phyloP scores from a whole-genome alignment of 2,113 vertebrate species.

The Bucco capensis region DNA sequence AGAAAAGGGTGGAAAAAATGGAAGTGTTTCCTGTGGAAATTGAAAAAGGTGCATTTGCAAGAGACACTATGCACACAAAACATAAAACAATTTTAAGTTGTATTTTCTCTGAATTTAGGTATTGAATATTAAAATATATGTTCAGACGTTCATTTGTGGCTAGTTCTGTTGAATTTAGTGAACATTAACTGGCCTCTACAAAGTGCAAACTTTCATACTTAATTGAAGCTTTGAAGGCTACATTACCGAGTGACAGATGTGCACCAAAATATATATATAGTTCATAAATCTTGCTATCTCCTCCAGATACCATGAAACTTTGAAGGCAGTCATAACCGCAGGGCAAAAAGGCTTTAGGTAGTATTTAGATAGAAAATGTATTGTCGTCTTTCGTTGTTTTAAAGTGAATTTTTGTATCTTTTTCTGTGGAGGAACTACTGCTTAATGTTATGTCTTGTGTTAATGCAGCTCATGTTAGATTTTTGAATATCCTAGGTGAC shows the following conservation, averaged over 20 bases:
- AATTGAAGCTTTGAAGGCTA: not conserved
- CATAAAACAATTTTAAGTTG: not conserved
- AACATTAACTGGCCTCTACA: not conserved
- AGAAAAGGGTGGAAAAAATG: constrained; percentile 95
- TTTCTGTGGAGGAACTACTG: not conserved
- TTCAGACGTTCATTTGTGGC: not conserved
- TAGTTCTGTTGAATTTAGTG: not conserved
- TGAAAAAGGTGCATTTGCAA: constrained; percentile 80
- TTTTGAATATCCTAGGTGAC: constrained; percentile 74
- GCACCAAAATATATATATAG: not conserved
- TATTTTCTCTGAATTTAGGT: not conserved
- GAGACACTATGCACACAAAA: not conserved
- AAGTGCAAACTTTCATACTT: not conserved
- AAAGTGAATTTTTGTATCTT: not conserved
- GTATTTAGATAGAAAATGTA: not conserved
- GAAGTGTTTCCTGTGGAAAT: constrained; percentile 92
- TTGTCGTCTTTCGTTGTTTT: not conserved
- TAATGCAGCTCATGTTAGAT: not conserved
- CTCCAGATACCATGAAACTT: not conserved
- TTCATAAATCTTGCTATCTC: not conserved
- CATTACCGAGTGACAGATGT: not conserved
- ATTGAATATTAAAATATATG: not conserved
- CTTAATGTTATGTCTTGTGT: not conserved
- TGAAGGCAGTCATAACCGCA: not conserved
- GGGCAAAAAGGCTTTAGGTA: not conserved